phyloP scores from a whole-genome alignment of 30 jellyfish, hydroid and myxozoan genomes.

The Pelagia noctiluca region DNA sequence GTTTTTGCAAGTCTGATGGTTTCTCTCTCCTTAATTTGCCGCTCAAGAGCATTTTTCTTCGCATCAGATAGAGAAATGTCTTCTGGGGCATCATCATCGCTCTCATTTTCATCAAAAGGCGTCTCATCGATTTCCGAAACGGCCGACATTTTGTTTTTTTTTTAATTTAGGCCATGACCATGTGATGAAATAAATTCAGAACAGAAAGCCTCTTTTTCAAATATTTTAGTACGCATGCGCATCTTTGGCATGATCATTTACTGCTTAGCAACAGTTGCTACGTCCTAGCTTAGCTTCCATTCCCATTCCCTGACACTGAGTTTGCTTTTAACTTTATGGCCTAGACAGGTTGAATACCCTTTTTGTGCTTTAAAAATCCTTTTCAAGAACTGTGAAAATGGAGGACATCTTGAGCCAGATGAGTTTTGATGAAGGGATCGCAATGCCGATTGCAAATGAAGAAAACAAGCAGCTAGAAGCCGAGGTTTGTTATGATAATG shows the following conservation, averaged over 20 bases:
- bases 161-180: neutral
- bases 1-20: conserved; percentile 20
- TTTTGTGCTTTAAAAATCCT: too few species aligned
- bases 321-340: too few species aligned
- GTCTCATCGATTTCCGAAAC: neutral
- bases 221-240: too few species aligned
- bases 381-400: conserved; percentile 59
- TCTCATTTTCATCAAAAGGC: conserved; percentile 15
- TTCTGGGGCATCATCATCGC: conserved; percentile 84
- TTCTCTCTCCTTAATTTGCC: conserved; percentile 31
- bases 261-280: too few species aligned
- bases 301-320: too few species aligned
- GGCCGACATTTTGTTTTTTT: neutral
- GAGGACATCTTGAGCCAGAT: conserved; percentile 89
- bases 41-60: conserved; percentile 52
- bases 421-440: conserved; percentile 94
- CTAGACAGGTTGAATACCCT: too few species aligned
- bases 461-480: conserved; percentile 87
- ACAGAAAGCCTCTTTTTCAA: too few species aligned
- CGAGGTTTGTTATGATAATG: too few species aligned
- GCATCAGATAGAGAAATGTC: conserved; percentile 56
- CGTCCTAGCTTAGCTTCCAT: too few species aligned
- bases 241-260: too few species aligned
- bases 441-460: conserved; percentile 95
- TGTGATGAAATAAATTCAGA: too few species aligned